Evolutionary conservation across 2,113 vertebrate species (phyloP), one percentile per base, ranked within the genome.

Genomic region (Peromyscus polionotus): DNA sequence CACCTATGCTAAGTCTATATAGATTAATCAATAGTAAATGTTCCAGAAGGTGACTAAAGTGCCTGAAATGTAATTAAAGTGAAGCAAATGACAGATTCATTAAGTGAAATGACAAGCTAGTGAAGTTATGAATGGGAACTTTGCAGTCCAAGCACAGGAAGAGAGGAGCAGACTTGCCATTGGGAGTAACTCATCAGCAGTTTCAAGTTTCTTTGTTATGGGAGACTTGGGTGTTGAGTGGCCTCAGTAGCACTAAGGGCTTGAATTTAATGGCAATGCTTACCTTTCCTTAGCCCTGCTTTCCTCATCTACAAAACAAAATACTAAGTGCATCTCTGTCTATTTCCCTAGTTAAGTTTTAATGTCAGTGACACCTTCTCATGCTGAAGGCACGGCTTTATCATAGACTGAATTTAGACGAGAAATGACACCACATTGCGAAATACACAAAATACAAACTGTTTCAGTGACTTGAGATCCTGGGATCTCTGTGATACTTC

Each of bases 11-110:
- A 61, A 81, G 31, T 79, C 13, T 72, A 28, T 57, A 67, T 22
- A 94, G 57, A 79, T 96, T 88, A 91, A 95, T 94, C 77, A 89
- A 90, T 73, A 92, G 42, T 45, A 65, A 91, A 94, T 88, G 61
- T 87, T 94, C 68, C 59, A 91, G 86, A 80, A n/a, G 63, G 57
- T 68, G 91, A 84, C 5, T 76, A 59, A 93, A 94, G 73, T 92
- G 94, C 92, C 14, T 14, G 8, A 31, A 57, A 33, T 94, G 76
- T 81, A 94, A 89, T 92, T 92, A 94, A 12, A 96, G 96, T 51
- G 12, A 94, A 88, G 26, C 1, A 70, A 65, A 84, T 16, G 12
- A 20, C 17, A 26, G 57, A 92, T 17, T 84, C 7, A 72, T 12
- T 22, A 17, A 54, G 10, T 93, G 5, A 88, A 20, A 17, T 70